Base-by-base conservation (phyloP, 2,113 vertebrate genomes). In the Ammodramus savannarum region DNA sequence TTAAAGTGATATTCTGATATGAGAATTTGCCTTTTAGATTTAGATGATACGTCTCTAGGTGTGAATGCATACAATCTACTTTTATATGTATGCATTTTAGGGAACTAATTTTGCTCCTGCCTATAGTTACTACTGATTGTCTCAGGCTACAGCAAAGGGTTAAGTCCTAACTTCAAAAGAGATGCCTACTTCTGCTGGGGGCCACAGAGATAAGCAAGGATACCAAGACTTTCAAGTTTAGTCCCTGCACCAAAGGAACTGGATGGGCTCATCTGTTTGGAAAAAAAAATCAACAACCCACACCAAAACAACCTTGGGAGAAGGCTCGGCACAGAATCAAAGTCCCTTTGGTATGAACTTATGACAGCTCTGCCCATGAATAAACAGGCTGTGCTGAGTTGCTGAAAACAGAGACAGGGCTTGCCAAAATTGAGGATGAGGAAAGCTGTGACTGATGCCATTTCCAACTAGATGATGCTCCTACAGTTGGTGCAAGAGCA, bases 111-210 rank as follows among this genome's bases (percentile, higher is more conserved):
- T 83, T 69, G 79, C 20, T 83, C 55, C 54, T 80, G 26, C 67
- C 66, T 95, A 23, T 19, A 73, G 72, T 65, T 89, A 85, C 58
- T 79, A 65, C 49, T 57, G 62, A 61, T 49, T 93, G 59, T 85
- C 67, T 94, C 34, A 76, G 78, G 51, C 85, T 93, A 91, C 38
- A 72, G 71, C 22, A 88, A 91, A 93, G 75, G 58, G 69, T 89
- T 94, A 95, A 93, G 32, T 79, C 16, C 44, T 87, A 72, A 73
- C 90, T 94, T 96, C 92, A 96, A 94, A 95, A 88, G 90, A 85
- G 41, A 76, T 80, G 62, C 36, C 67, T 79, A 2, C 38, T 20
- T 90, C 75, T 95, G 85, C 90, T 93, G 27, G 49, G 49, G 32
- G 71, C 87, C 67, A 87, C 43, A 89, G 67, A 95, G 91, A 89